Evolutionary conservation across 2,797 vertebrate species (phyloP).

Genomic region (Pampus argenteus): DNA sequence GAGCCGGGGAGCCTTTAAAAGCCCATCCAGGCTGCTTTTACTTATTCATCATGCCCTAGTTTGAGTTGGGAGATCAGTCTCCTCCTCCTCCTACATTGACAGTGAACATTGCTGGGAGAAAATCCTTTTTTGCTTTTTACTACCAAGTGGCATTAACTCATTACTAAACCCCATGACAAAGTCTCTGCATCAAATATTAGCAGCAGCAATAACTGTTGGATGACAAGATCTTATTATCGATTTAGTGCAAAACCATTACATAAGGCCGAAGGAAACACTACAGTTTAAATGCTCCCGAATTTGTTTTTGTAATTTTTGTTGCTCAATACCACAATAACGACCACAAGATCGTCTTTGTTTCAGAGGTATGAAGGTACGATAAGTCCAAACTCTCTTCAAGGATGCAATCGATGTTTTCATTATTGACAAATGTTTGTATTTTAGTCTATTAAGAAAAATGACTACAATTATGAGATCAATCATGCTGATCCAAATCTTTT

Average conservation of each 20-base stretch:
- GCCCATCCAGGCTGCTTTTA: constrained; percentile 81
- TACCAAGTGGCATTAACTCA: constrained; percentile 37
- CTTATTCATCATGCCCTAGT: constrained; percentile 85
- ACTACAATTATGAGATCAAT: neutral
- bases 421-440: neutral
- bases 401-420: neutral
- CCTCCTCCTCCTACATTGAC: constrained; percentile 58
- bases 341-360: constrained; percentile 10
- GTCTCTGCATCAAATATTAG: constrained; percentile 18
- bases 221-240: constrained; percentile 21
- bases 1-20: constrained; percentile 77
- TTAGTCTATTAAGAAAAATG: neutral
- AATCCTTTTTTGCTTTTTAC: constrained; percentile 47
- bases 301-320: constrained; percentile 14
- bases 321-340: neutral
- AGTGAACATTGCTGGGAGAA: constrained; percentile 57
- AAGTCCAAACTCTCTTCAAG: neutral
- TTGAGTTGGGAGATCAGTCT: constrained; percentile 73
- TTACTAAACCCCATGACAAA: constrained; percentile 27
- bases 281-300: neutral
- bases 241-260: constrained; percentile 4
- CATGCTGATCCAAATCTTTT: too few species aligned
- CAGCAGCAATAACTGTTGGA: constrained; percentile 19
- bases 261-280: neutral
- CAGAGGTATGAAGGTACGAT: neutral